A percentile compares a stretch with the other conserved stretches of the same genome.
Conservation (phyloP, 2,113 vertebrate genomes). For the Oceanites oceanicus region DNA sequence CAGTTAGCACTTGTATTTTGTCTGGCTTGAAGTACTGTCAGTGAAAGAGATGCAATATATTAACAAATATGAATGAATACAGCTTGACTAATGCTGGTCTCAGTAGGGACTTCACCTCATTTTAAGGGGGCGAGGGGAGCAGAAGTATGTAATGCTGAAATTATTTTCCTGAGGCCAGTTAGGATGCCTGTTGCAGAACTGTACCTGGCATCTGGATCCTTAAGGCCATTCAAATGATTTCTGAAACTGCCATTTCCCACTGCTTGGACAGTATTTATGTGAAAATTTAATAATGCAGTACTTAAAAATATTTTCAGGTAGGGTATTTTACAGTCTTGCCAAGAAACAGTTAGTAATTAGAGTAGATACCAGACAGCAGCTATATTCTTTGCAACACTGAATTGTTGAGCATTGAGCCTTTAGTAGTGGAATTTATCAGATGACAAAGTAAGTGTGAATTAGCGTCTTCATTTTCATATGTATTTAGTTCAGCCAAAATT, state of each 20-base stretch:
- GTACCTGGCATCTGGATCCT: rapidly evolving
- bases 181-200: not conserved
- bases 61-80: not conserved
- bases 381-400: not conserved
- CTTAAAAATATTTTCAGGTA: not conserved
- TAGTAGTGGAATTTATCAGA: not conserved
- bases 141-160: not conserved
- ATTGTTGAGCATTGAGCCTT: not conserved
- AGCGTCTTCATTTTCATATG: not conserved
- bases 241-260: not conserved
- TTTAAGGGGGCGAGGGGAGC: not conserved
- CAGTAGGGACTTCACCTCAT: not conserved
- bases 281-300: not conserved
- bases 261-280: not conserved
- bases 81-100: not conserved
- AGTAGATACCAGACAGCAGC: not conserved
- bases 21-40: not conserved
- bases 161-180: not conserved
- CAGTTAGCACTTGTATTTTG: not conserved
- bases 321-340: not conserved
- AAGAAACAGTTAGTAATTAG: not conserved
- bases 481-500: not conserved
- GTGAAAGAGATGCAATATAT: not conserved
- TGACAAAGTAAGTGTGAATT: not conserved
- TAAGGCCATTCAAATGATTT: not conserved